A percentile compares a stretch with the other conserved stretches of the same genome.
These are phyloP conservation scores for Alosa sapidissima DNA, from an alignment of 2,797 vertebrate species.

Conservation along the genomic window DNA sequence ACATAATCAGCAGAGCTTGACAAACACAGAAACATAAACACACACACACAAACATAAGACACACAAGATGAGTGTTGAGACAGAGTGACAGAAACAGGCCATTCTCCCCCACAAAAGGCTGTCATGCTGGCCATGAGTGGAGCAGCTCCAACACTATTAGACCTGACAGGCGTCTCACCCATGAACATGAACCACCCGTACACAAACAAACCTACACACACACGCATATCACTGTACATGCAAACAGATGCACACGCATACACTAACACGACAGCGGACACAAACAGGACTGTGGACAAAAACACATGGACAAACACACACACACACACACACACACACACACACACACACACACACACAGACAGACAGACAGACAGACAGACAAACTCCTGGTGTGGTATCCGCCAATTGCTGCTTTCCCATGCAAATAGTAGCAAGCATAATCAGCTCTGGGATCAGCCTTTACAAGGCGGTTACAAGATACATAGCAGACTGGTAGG, in stretches of 20 bases:
- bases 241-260: too few relatives aligned
- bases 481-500: not conserved
- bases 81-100: not conserved
- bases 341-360: not conserved
- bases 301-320: too few relatives aligned
- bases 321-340: not conserved
- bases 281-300: too few relatives aligned
- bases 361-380: not conserved
- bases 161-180: too few relatives aligned
- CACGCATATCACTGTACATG: too few relatives aligned
- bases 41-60: not conserved
- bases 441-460: conserved; percentile 7
- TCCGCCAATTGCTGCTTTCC: conserved; percentile 41
- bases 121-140: too few relatives aligned
- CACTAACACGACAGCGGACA: too few relatives aligned
- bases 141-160: too few relatives aligned
- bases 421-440: conserved; percentile 46
- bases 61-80: not conserved
- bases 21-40: not conserved
- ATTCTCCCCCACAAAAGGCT: too few relatives aligned
- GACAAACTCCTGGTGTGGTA: not conserved
- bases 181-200: too few relatives aligned
- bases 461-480: conserved; percentile 23
- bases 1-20: not conserved
- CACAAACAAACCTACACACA: too few relatives aligned